Percentiles rank a stretch among this genome's conserved stretches.
Evolutionary conservation across 1,140 invertebrate genomes (phyloP).

Genomic region (Scaptodrosophila lebanonensis): DNA sequence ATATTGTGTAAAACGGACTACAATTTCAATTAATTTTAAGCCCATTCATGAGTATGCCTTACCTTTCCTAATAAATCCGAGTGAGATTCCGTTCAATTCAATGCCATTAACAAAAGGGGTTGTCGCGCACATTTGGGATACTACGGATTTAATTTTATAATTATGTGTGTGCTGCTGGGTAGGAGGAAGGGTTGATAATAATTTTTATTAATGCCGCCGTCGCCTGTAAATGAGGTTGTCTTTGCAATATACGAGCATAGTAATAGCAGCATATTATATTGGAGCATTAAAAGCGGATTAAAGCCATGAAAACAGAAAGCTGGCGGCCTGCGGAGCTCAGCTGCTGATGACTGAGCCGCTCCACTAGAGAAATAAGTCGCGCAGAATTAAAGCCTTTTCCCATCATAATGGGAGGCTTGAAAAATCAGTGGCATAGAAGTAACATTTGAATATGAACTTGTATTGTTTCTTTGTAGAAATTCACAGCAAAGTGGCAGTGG

Average conservation of each 20-base stretch:
- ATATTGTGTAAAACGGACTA: conserved; percentile 30
- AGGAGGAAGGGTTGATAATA: too few relatives aligned
- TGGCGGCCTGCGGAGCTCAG: not conserved
- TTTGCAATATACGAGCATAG: too few relatives aligned
- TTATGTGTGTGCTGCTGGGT: too few relatives aligned
- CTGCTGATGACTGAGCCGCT: too few relatives aligned
- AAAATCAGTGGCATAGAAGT: conserved; percentile 13
- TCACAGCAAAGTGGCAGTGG: not conserved
- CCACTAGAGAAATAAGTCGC: conserved; percentile 27
- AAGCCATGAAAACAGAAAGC: conserved; percentile 1
- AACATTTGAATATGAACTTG: conserved; percentile 2
- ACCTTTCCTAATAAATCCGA: too few relatives aligned
- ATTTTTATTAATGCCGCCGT: conserved; percentile 20
- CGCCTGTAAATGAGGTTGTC: too few relatives aligned
- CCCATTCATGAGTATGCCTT: conserved; percentile 37
- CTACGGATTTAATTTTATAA: too few relatives aligned
- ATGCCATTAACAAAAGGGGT: conserved; percentile 40
- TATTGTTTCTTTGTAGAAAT: not conserved
- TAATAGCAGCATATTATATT: too few relatives aligned
- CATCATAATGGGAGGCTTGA: conserved; percentile 17
- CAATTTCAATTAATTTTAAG: conserved; percentile 70
- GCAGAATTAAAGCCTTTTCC: conserved; percentile 19
- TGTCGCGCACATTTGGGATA: conserved; percentile 25
- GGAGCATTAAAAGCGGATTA: conserved; percentile 34
- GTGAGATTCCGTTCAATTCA: too few relatives aligned